Percentiles rank a stretch among this genome's conserved stretches.
These are phyloP conservation scores for Acleris cristana DNA, from an alignment of 2,888 invertebrate species.

Conservation along the genomic window DNA sequence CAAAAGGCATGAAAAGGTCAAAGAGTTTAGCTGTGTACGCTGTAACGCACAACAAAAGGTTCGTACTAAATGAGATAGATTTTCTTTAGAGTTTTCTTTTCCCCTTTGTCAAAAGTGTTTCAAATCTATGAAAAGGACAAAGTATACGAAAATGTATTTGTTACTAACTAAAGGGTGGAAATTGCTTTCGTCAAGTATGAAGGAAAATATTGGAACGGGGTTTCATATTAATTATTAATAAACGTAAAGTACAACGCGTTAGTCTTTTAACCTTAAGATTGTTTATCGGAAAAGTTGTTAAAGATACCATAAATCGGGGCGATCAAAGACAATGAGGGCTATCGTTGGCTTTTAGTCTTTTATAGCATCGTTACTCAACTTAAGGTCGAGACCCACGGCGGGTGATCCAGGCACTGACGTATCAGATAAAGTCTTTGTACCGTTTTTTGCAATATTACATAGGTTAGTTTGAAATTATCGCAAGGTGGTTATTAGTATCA, in stretches of 20 bases:
- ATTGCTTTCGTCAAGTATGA: too few species aligned
- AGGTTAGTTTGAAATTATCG: too few species aligned
- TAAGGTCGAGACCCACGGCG: constrained; percentile 25
- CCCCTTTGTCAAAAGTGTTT: neutral
- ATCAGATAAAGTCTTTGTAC: constrained; percentile 20
- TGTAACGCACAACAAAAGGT: neutral
- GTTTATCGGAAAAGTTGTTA: neutral
- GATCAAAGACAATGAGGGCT: constrained; percentile 1
- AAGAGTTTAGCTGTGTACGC: neutral
- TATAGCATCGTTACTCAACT: constrained; percentile 30
- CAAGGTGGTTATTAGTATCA: too few species aligned
- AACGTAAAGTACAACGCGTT: too few species aligned
- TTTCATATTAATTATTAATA: too few species aligned
- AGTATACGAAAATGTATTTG: too few species aligned
- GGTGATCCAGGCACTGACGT: constrained; percentile 17
- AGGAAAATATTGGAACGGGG: too few species aligned
- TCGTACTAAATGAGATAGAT: neutral
- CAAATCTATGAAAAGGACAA: neutral
- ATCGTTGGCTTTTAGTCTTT: constrained; percentile 19
- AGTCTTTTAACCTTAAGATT: too few species aligned
- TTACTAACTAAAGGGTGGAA: too few species aligned
- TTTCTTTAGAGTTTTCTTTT: neutral
- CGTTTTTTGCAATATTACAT: constrained; percentile 5
- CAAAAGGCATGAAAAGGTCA: constrained; percentile 33
- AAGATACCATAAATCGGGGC: constrained; percentile 5